Evolutionary conservation across 1,140 invertebrate species (phyloP).

Genomic region (Maniola jurtina): DNA sequence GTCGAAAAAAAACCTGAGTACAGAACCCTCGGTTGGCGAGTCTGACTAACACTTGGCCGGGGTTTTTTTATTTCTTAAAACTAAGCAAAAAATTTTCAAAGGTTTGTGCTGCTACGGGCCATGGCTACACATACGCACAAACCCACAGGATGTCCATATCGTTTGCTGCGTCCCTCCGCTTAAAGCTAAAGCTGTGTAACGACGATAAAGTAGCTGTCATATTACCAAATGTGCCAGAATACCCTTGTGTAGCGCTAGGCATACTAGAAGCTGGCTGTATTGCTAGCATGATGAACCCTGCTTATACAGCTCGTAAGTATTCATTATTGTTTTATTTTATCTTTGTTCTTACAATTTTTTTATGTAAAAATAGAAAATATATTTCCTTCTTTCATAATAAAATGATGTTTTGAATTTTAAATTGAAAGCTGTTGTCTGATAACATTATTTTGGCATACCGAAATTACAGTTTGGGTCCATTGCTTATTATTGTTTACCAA

Average conservation of each 20-base stretch:
- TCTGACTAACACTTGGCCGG: too few species aligned
- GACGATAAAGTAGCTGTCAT: constrained; percentile 87
- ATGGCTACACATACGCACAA: constrained; percentile 86
- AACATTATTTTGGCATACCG: too few species aligned
- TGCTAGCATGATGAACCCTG: constrained; percentile 88
- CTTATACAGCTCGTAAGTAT: constrained; percentile 86
- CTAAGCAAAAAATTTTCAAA: constrained; percentile 44
- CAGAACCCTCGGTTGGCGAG: too few species aligned
- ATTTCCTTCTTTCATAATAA: too few species aligned
- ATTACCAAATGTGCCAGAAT: constrained; percentile 89
- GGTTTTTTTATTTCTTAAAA: too few species aligned
- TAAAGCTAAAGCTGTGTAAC: constrained; percentile 82
- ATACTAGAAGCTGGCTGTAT: constrained; percentile 85
- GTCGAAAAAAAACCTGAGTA: too few species aligned
- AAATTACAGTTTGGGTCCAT: too few species aligned
- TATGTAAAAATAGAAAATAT: too few species aligned
- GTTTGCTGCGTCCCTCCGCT: constrained; percentile 84
- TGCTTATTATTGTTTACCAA: too few species aligned
- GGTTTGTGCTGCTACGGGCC: constrained; percentile 86
- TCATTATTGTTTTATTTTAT: constrained; percentile 1
- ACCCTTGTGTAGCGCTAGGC: constrained; percentile 84
- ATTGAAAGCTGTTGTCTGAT: too few species aligned
- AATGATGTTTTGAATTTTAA: too few species aligned
- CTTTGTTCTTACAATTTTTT: too few species aligned
- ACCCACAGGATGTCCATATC: constrained; percentile 82